A percentile compares a stretch with the other conserved stretches of the same genome.
These are phyloP conservation scores for Ptychoptera albimana DNA, from an alignment of 2,888 invertebrate species.

Conservation along the genomic window DNA sequence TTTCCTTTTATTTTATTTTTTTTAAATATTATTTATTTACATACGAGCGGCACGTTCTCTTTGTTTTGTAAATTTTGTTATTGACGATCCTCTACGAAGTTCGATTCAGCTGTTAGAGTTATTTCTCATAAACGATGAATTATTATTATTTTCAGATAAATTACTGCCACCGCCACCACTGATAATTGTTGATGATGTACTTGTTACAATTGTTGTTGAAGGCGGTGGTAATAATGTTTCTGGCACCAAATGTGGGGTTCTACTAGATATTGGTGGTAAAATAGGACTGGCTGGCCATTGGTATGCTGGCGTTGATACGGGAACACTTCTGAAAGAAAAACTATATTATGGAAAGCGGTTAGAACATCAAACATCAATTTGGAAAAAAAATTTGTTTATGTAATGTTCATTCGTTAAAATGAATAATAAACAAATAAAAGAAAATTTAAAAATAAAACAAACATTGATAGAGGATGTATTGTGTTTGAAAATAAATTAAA, in stretches of 20 bases:
- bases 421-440: neutral
- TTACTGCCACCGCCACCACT: neutral
- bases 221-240: constrained; percentile 33
- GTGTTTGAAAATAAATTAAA: no score
- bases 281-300: constrained; percentile 71
- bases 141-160: constrained; percentile 1
- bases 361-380: neutral
- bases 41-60: constrained; percentile 7
- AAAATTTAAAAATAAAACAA: no score
- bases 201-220: constrained; percentile 1
- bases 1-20: neutral
- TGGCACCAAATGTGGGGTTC: constrained; percentile 56
- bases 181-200: constrained; percentile 4
- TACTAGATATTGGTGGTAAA: constrained; percentile 50
- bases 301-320: constrained; percentile 45
- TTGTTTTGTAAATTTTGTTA: constrained; percentile 7
- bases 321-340: constrained; percentile 35
- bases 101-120: constrained; percentile 8
- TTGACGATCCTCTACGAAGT: neutral
- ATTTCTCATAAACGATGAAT: neutral
- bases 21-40: neutral
- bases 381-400: neutral
- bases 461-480: no score
- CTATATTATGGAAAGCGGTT: constrained; percentile 1
- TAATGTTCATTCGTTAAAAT: neutral